These are phyloP conservation scores for Planococcus citri DNA, from an alignment of 1,140 invertebrate genomes.

Conservation along the genomic window DNA sequence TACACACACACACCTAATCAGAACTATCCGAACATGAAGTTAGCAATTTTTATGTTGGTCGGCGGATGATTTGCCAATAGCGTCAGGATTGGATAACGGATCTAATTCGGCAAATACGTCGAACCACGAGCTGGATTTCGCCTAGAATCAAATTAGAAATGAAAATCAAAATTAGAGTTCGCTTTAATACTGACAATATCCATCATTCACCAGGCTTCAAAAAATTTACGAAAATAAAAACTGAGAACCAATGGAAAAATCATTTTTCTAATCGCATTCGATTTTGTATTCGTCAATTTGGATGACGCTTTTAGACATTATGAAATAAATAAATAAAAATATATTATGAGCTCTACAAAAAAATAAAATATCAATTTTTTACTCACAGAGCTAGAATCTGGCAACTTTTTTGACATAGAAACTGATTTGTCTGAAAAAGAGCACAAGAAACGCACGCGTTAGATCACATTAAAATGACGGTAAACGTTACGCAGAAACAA, in stretches of 20 bases:
- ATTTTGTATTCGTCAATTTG: too few species aligned
- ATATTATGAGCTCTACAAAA: too few species aligned
- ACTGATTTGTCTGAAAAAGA: constrained; percentile 8
- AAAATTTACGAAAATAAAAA: not conserved
- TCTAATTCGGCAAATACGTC: constrained; percentile 55
- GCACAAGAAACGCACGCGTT: too few species aligned
- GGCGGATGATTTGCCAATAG: not conserved
- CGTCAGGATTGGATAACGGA: constrained; percentile 47
- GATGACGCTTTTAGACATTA: too few species aligned
- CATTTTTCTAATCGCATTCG: not conserved
- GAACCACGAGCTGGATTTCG: constrained; percentile 40
- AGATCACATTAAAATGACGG: too few species aligned
- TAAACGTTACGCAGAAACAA: not conserved
- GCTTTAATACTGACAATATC: not conserved
- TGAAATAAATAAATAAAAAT: too few species aligned
- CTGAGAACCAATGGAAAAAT: not conserved
- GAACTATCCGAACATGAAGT: too few species aligned
- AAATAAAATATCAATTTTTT: too few species aligned
- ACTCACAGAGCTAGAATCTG: not conserved
- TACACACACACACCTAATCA: too few species aligned
- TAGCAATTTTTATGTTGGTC: constrained; percentile 7
- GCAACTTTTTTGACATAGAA: not conserved
- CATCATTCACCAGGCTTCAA: too few species aligned
- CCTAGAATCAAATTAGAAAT: not conserved
- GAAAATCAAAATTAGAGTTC: not conserved